Base-by-base conservation (phyloP, 2,888 invertebrate species). In the Ennomos quercinarius region DNA sequence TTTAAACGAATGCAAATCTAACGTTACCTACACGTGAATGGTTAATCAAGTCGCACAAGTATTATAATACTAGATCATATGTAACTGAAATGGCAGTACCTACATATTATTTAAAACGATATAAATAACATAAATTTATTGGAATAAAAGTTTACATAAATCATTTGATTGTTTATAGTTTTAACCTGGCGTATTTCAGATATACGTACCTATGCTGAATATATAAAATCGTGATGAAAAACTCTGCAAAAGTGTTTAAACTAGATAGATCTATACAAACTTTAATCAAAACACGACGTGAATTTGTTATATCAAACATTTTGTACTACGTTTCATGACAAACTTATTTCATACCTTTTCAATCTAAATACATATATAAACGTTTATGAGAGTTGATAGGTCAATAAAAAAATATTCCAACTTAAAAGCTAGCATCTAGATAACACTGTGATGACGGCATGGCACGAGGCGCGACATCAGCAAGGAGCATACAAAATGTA, bases 201-300 rank as follows among this genome's bases (percentile, higher is more conserved):
- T 50, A 27, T 17, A 55, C 34, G 12, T 56, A 52, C 12, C 39
- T 50, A 60, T 51, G 53, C 43, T 47, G 59, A 53, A 59, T 61
- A 51, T 56, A 57, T 42, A 65, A 66, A 64, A 59, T 46, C 51
- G 57, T 53, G 42, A 56, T 63, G 50, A 57, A 54, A 57, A 64
- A 56, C 48, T 61, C 52, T 64, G 57, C 52, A 59, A 27, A 27
- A 58, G 48, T 53, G 57, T 51, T 56, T 50, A 46, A 61, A 58
- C 59, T 68, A 63, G 70, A 50, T 60, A 56, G 36, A 50, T 74
- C 70, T 76, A 73, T 73, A 73, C 73, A 80, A 77, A 78, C 64
- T 74, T 76, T 70, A 76, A 76, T 78, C 68, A 74, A 77, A 78
- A 78, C 73, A 77, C 75, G 74, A 74, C 66, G 73, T 78, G 76